These are phyloP conservation scores for Lycia hirtaria DNA, from an alignment of 2,888 invertebrate species.

Conservation along the genomic window DNA sequence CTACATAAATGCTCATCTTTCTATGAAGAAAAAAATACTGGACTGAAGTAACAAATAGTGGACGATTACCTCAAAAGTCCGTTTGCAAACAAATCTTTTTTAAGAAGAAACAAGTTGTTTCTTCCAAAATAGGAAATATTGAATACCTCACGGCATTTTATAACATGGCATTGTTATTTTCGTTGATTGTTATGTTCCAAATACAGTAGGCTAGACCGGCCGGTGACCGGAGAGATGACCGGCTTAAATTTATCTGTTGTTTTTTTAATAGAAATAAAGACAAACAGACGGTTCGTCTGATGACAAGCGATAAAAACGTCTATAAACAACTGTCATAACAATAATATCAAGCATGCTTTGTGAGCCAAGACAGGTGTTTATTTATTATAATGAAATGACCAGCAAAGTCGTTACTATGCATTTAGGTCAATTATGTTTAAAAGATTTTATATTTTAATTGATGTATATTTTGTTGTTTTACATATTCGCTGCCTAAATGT, in stretches of 20 bases:
- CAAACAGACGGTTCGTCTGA: no score
- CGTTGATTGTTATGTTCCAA: conserved; percentile 17
- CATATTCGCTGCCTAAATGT: not conserved
- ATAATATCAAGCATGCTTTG: no score
- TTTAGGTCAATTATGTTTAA: not conserved
- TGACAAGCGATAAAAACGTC: no score
- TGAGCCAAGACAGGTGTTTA: no score
- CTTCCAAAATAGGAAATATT: conserved; percentile 12
- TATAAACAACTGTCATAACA: not conserved
- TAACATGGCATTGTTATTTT: conserved; percentile 9
- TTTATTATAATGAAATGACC: no score
- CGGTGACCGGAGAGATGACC: not conserved
- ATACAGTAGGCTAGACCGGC: conserved; percentile 26
- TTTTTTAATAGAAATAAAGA: no score
- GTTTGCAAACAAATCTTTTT: conserved; percentile 1
- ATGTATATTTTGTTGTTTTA: not conserved
- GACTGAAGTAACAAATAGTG: no score
- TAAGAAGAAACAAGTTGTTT: conserved; percentile 1
- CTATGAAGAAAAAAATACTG: no score
- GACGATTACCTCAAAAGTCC: not conserved
- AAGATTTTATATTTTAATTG: not conserved
- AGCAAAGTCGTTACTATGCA: not conserved
- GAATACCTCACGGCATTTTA: conserved; percentile 17
- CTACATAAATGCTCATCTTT: no score
- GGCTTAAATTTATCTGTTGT: not conserved